Evolutionary conservation across 2,113 vertebrate species (phyloP).

Genomic region (Daubentonia madagascariensis): DNA sequence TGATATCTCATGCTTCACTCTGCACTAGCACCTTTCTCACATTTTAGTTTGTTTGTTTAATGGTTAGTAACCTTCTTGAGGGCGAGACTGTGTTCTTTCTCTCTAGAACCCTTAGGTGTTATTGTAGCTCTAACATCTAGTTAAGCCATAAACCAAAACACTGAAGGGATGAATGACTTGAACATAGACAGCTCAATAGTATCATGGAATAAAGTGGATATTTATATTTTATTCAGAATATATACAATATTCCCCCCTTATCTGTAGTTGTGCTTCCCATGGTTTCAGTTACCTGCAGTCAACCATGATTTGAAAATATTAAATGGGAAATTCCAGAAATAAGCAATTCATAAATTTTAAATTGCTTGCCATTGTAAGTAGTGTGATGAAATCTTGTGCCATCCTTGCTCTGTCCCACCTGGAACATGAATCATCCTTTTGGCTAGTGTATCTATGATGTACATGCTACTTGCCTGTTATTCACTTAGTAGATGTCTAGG

Average conservation of each 20-base stretch:
- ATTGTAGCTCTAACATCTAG: not conserved
- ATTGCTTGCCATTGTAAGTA: not conserved
- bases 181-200: not conserved
- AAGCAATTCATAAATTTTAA: not conserved
- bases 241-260: not conserved
- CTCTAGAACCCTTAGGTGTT: not conserved
- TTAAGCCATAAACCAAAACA: not conserved
- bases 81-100: not conserved
- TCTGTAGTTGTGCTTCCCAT: not conserved
- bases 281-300: not conserved
- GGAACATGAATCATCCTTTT: not conserved
- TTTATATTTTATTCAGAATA: not conserved
- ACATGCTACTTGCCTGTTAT: not conserved
- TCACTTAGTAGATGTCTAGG: not conserved
- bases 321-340: not conserved
- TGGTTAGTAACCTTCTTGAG: not conserved
- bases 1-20: not conserved
- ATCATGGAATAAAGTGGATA: not conserved
- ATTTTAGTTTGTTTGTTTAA: not conserved
- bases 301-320: not conserved
- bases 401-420: not conserved
- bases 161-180: not conserved
- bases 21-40: not conserved
- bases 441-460: not conserved
- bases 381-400: not conserved